Evolutionary conservation across 2,113 vertebrate genomes (phyloP), one percentile per base, ranked within the genome.

Genomic region (Coryphaenoides rupestris): DNA sequence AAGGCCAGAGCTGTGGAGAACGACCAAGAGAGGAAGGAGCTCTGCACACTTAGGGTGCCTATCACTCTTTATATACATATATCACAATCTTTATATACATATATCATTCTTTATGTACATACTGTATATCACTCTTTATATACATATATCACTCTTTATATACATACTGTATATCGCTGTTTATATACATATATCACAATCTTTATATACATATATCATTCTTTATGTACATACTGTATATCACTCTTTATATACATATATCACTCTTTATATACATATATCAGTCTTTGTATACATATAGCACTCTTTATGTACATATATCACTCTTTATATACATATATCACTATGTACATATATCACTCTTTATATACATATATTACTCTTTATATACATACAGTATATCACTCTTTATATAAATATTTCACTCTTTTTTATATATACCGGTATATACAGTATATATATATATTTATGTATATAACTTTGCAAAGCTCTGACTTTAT

Each of bases 1-100:
- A 83, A 82, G 67, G 84, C 79, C 3, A 83, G 80, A n/a, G 85
- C 75, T 0, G 87, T 91, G 26, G 85, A 91, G 62, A 94, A 92
- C 2, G 77, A 86, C 78, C 80, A 77, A 55, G 78, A 92, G 82
- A 88, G 79, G 76, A 89, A 75, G 69, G 84, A 90, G 47, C 88
- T 92, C 40, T 72, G 58, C 76, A 87, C 90, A 82, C 77, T 88
- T 58, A 76, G 83, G 47, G 82, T 88, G 74, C 15, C 47, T 50
- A 49, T 49, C 17, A 17, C 17, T 14, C 17, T 49, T 16, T 14
- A 49, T 14, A 49, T 49, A 49, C 15, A 49, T 49, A 6, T 49
- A 49, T 19, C 2, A 33, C 10, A 33, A 33, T 33, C 28, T 59
- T 9, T 19, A 28, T 6, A 23, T 58, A n/a, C 15, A n/a, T n/a